Base-by-base conservation (phyloP, 2,797 vertebrate genomes). In the Melanotaenia nigrans region DNA sequence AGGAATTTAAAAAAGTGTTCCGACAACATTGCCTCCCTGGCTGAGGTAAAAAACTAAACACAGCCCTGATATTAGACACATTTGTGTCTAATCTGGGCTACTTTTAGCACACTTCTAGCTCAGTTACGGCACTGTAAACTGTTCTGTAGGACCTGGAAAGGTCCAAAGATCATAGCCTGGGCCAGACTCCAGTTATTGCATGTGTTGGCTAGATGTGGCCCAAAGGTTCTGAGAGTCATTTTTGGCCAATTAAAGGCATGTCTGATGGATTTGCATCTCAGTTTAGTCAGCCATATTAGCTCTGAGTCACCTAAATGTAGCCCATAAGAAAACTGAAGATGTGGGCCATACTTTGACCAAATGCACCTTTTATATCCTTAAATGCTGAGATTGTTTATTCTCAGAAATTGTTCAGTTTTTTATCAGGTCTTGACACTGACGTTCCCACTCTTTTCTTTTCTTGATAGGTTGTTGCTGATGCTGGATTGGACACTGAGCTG, bases 401-500 rank as follows among this genome's bases (percentile, higher is more conserved):
- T 33, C 32, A 33, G 32, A 33, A 14, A 40, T 40, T 13, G 3
- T 13, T 40, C 12, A 4, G 3, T 36, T 36, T 36, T 11, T 40
- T 12, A 40, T 40, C 12, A 40, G 13, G 13, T 4, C 6, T 28
- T 20, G 12, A 22, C n/a, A 18, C 12, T 75, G 33, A 74, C 32
- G 0, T 10, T 24, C 18, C 58, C 3, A 0, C 12, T 60, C 13
- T 70, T 53, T 22, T 32, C 40, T 42, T 53, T 57, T 35, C 18
- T 73, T 45, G 3, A 18, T 87, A 95, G 94, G 13, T 74, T 33
- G 14, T 94, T 0, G 64, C 95, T 76, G 93, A 96, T 1, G 71
- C 92, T 3, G 95, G 95, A 16, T 67, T 95, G 86, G 92, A 93
- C 71, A 90, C 71, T 1, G 95, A 95, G 83, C 84, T 95, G 64